Conservation (phyloP, 2,797 vertebrate genomes). For the Todus mexicanus region DNA sequence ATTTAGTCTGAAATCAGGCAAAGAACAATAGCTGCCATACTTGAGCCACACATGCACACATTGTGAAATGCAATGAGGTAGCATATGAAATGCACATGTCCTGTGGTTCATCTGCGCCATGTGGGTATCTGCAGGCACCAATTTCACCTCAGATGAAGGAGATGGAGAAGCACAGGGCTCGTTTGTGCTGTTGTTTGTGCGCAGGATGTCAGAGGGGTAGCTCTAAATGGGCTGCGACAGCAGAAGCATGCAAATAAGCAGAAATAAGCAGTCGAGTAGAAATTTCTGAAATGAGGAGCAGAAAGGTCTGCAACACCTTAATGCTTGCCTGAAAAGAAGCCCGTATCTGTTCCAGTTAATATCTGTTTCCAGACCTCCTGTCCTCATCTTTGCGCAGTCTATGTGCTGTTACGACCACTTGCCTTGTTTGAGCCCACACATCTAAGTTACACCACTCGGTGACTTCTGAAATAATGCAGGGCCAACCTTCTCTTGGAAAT, state of each 20-base stretch:
- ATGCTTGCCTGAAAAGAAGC: background rate
- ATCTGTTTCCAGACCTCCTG: background rate
- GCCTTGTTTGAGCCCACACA: background rate
- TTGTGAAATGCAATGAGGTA: background rate
- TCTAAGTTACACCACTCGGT: accelerated
- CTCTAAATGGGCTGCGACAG: background rate
- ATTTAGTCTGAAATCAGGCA: background rate
- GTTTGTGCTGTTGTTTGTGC: background rate
- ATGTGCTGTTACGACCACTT: accelerated
- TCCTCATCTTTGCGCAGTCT: background rate
- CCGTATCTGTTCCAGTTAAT: background rate
- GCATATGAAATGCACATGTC: accelerated
- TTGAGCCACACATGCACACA: background rate
- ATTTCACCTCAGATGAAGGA: background rate
- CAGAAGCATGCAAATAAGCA: background rate
- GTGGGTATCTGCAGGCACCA: background rate
- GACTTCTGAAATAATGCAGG: background rate
- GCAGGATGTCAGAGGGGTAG: background rate
- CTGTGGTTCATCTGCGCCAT: background rate
- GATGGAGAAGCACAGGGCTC: background rate
- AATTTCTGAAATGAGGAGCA: background rate
- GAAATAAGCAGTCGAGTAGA: background rate
- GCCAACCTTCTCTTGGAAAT: background rate
- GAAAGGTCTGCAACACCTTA: background rate
- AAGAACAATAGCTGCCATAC: background rate